Percentiles rank a stretch among this genome's conserved stretches.
phyloP scores from a whole-genome alignment of 2,888 invertebrate species.

The Acrobasis consociella region DNA sequence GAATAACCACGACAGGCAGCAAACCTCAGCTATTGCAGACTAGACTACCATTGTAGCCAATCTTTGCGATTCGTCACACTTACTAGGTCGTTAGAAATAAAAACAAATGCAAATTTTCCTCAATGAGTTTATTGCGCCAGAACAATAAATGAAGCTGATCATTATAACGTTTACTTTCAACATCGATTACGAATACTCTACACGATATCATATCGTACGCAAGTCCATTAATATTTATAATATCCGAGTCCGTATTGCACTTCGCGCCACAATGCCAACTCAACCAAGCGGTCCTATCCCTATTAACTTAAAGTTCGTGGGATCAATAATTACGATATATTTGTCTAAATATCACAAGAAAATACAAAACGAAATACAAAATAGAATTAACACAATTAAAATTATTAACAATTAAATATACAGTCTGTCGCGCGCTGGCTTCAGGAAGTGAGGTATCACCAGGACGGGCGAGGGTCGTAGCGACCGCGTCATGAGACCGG shows the following conservation, averaged over 20 bases:
- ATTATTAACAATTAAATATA: conserved; percentile 81
- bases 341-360: conserved; percentile 83
- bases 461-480: conserved; percentile 61
- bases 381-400: conserved; percentile 80
- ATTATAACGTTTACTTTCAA: conserved; percentile 82
- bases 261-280: conserved; percentile 68
- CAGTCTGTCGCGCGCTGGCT: conserved; percentile 61
- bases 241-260: conserved; percentile 78
- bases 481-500: conserved; percentile 80
- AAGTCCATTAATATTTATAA: conserved; percentile 74
- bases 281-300: conserved; percentile 72
- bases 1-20: conserved; percentile 34
- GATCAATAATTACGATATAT: conserved; percentile 77
- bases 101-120: conserved; percentile 71
- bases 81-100: conserved; percentile 58
- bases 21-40: neutral
- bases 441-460: conserved; percentile 67
- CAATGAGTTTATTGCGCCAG: conserved; percentile 82
- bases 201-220: conserved; percentile 73
- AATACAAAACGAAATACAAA: conserved; percentile 82
- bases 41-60: conserved; percentile 31
- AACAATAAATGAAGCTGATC: conserved; percentile 83
- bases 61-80: conserved; percentile 55
- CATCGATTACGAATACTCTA: conserved; percentile 81
- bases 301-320: conserved; percentile 80